phyloP scores from a whole-genome alignment of 2,888 invertebrate species.

The Psylliodes chrysocephalus region DNA sequence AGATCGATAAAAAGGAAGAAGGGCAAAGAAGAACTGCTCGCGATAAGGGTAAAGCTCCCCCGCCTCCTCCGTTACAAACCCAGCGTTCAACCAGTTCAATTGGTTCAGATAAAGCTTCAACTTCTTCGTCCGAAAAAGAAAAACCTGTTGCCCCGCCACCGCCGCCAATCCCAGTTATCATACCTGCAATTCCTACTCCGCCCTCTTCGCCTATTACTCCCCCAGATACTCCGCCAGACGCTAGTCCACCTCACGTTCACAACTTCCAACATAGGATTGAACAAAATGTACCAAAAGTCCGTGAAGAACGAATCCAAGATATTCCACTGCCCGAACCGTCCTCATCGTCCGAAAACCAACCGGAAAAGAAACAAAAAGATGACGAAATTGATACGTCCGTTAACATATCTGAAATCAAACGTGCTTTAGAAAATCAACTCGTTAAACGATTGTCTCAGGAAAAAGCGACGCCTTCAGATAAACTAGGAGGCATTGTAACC shows the following conservation, averaged over 20 bases:
- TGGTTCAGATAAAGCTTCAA: constrained; percentile 23
- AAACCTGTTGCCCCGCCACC: constrained; percentile 29
- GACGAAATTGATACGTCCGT: constrained; percentile 47
- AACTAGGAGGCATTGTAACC: constrained; percentile 49
- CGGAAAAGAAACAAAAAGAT: constrained; percentile 12
- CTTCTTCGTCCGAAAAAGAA: constrained; percentile 33
- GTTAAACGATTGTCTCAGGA: constrained; percentile 47
- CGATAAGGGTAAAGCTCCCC: constrained; percentile 61
- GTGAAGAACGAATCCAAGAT: neutral
- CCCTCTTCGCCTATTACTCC: constrained; percentile 61
- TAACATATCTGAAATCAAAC: constrained; percentile 51
- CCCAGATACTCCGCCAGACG: constrained; percentile 58
- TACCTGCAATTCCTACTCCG: constrained; percentile 47
- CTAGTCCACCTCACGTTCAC: constrained; percentile 25
- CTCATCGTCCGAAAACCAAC: neutral
- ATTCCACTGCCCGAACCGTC: neutral
- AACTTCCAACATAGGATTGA: neutral
- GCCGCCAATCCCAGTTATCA: constrained; percentile 42
- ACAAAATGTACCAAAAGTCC: neutral
- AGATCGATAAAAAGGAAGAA: constrained; percentile 77
- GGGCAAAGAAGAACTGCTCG: constrained; percentile 68
- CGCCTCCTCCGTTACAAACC: constrained; percentile 56
- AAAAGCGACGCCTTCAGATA: constrained; percentile 37
- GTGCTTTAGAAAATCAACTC: constrained; percentile 51
- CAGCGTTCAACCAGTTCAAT: constrained; percentile 50